Conservation (phyloP, 1,140 invertebrate species). For the Sitodiplosis mosellana region DNA sequence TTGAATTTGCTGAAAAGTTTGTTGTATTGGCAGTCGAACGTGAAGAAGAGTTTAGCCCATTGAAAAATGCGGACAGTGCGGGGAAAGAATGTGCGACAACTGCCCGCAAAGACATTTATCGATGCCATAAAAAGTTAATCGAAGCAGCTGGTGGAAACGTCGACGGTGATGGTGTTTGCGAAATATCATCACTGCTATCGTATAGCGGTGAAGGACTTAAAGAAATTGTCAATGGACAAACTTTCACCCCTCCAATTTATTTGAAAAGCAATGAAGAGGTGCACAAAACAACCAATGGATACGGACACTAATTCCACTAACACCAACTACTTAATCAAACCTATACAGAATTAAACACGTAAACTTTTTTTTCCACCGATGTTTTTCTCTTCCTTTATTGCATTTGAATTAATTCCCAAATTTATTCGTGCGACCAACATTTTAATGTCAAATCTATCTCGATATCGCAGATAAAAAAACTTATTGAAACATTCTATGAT, state of each 20-base stretch:
- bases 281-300: not conserved
- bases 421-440: too few relatives aligned
- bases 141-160: constrained; percentile 64
- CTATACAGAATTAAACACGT: too few relatives aligned
- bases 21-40: constrained; percentile 85
- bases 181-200: constrained; percentile 82
- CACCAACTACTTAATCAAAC: not conserved
- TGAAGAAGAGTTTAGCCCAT: constrained; percentile 87
- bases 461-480: too few relatives aligned
- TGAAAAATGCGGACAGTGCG: constrained; percentile 81
- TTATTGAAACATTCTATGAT: too few relatives aligned
- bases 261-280: constrained; percentile 15
- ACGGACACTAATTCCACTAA: too few relatives aligned
- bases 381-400: not conserved
- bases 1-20: constrained; percentile 80
- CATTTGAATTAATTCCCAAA: too few relatives aligned
- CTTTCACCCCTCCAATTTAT: constrained; percentile 46
- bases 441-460: too few relatives aligned
- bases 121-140: constrained; percentile 69
- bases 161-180: constrained; percentile 51
- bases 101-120: constrained; percentile 55
- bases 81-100: constrained; percentile 85
- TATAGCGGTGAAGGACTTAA: constrained; percentile 75
- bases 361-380: not conserved
- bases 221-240: constrained; percentile 41